Conservation (phyloP, 2,113 vertebrate species). For the Phylloscopus trochilus region DNA sequence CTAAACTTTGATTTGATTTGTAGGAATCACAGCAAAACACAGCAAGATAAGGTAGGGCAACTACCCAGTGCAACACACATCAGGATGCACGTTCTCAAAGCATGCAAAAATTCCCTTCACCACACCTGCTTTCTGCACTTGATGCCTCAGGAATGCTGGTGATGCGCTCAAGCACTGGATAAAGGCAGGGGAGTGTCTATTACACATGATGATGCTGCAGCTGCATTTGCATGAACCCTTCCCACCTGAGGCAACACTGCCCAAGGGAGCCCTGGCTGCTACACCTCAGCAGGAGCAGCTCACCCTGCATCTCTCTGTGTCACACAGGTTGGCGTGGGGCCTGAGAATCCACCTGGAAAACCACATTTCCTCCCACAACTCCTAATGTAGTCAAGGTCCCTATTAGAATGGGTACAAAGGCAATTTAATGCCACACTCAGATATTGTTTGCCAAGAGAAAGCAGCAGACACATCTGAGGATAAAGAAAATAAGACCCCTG, state of each 20-base stretch:
- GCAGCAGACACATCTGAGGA: background rate
- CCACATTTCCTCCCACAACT: background rate
- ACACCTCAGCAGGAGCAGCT: background rate
- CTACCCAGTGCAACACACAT: background rate
- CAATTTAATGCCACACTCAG: background rate
- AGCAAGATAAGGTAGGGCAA: fast-evolving
- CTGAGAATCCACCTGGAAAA: background rate
- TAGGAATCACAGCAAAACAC: background rate
- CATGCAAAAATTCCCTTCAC: background rate
- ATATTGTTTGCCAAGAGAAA: background rate
- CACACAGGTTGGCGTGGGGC: background rate
- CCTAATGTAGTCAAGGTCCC: background rate
- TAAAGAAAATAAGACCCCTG: background rate
- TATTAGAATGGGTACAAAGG: background rate
- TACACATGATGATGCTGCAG: fast-evolving
- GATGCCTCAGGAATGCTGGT: background rate
- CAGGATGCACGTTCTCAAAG: background rate
- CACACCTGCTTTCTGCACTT: background rate
- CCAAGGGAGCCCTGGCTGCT: background rate
- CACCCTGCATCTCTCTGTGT: background rate
- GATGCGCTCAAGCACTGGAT: background rate
- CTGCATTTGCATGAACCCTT: background rate
- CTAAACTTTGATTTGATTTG: background rate
- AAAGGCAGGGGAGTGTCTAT: background rate
- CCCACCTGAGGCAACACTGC: background rate